Conservation (phyloP, 2,113 vertebrate genomes). For the Paradisaea rubra region DNA sequence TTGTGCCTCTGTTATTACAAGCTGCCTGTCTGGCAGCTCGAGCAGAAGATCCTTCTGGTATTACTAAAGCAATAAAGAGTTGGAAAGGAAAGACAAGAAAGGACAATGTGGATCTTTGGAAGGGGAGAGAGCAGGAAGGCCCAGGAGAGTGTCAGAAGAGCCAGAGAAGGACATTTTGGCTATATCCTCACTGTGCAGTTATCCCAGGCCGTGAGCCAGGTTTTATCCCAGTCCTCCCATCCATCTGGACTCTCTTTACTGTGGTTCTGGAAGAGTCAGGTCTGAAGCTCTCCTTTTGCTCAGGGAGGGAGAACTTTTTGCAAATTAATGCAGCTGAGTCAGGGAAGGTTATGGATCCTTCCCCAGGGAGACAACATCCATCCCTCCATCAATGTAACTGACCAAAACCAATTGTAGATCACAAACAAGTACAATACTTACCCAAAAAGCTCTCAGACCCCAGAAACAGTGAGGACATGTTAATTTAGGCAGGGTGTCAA, state of each 20-base stretch:
- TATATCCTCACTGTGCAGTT: neutral
- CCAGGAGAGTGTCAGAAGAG: neutral
- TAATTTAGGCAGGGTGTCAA: neutral
- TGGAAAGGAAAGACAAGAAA: neutral
- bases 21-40: neutral
- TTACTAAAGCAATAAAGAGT: neutral
- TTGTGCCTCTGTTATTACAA: neutral
- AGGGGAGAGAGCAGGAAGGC: neutral
- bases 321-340: neutral
- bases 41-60: neutral
- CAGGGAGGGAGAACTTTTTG: neutral
- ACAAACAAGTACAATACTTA: neutral
- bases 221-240: neutral
- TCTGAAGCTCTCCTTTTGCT: neutral
- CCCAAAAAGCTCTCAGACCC: neutral
- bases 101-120: neutral
- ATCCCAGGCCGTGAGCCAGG: neutral
- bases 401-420: neutral
- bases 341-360: rapidly evolving
- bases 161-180: neutral
- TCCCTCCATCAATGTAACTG: neutral
- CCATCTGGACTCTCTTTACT: neutral
- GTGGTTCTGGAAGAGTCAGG: neutral
- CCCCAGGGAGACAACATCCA: neutral
- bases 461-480: neutral